These are phyloP conservation scores for Acrocephalus arundinaceus DNA, from an alignment of 2,113 vertebrate genomes.

Conservation along the genomic window DNA sequence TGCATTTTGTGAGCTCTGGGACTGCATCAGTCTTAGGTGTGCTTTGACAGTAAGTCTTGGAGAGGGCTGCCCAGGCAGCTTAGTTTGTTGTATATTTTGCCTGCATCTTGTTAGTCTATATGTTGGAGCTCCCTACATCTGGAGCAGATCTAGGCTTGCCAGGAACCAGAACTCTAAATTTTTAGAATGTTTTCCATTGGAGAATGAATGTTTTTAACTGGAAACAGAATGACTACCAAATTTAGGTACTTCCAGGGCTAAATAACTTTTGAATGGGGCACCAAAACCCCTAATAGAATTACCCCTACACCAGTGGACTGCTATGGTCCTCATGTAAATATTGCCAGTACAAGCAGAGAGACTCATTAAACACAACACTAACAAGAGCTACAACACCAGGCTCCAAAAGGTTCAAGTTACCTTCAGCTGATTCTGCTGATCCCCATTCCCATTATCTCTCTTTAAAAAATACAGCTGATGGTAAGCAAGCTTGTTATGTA, in stretches of 20 bases:
- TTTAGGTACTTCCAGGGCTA: not conserved
- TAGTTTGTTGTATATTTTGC: not conserved
- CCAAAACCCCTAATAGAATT: not conserved
- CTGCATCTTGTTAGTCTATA: not conserved
- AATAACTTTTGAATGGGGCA: not conserved
- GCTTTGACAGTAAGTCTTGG: not conserved
- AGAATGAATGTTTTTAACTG: not conserved
- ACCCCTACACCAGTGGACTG: not conserved
- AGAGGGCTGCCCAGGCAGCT: not conserved
- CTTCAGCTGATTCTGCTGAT: not conserved
- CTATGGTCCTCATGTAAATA: not conserved
- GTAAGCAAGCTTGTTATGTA: not conserved
- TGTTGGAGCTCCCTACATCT: not conserved
- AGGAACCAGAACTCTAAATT: not conserved
- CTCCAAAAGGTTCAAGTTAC: not conserved
- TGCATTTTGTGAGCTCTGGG: not conserved
- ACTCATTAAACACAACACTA: not conserved
- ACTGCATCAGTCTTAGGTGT: not conserved
- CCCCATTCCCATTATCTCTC: fast-evolving
- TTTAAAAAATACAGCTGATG: not conserved
- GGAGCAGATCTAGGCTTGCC: not conserved
- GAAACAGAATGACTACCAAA: not conserved
- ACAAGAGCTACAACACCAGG: not conserved
- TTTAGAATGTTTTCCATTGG: not conserved
- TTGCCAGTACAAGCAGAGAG: not conserved